phyloP scores from a whole-genome alignment of 2,888 invertebrate species.

The Plemyria rubiginata region DNA sequence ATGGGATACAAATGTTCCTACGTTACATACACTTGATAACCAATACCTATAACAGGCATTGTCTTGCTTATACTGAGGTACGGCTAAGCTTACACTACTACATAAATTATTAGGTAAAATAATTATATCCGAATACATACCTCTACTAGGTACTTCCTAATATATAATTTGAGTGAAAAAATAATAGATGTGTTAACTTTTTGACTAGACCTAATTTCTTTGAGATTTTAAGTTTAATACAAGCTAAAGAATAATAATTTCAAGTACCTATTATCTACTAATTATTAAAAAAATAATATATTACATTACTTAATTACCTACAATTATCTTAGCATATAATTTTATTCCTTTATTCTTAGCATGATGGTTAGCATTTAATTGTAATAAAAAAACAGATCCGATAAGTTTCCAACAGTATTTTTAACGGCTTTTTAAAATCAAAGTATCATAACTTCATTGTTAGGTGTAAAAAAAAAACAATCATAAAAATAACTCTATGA shows the following conservation, averaged over 20 bases:
- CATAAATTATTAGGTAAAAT: background rate
- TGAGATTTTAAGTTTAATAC: background rate
- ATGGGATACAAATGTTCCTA: conserved; percentile 5
- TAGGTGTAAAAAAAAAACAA: background rate
- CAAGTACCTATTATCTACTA: too few relatives aligned
- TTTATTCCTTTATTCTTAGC: too few relatives aligned
- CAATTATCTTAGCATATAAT: too few relatives aligned
- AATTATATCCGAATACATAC: background rate
- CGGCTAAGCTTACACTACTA: background rate
- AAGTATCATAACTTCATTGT: background rate
- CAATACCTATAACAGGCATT: background rate
- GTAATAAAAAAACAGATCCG: background rate
- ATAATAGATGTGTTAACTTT: background rate
- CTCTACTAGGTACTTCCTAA: background rate
- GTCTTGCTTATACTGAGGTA: background rate
- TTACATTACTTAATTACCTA: too few relatives aligned
- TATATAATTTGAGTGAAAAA: background rate
- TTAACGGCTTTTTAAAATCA: too few relatives aligned
- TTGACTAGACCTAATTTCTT: background rate
- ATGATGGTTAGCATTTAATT: background rate
- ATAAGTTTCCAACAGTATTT: too few relatives aligned
- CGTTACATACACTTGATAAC: background rate
- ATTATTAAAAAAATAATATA: too few relatives aligned
- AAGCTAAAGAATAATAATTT: too few relatives aligned
- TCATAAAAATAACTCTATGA: background rate